Evolutionary conservation across 2,888 invertebrate species (phyloP).

Genomic region (Iselma pallidipennis): DNA sequence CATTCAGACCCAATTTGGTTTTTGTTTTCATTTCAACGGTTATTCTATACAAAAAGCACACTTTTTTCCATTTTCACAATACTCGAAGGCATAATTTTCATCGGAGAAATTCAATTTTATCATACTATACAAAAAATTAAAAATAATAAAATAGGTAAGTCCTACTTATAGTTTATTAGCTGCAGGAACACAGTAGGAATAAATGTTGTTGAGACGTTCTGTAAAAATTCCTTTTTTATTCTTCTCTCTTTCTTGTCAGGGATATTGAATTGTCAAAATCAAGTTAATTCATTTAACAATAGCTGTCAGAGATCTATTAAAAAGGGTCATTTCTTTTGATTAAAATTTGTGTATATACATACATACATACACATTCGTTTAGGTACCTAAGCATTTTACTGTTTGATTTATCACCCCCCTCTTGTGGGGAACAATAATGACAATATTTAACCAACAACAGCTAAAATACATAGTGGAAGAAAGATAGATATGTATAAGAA

Average conservation of each 20-base stretch:
- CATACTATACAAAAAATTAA: too few relatives aligned
- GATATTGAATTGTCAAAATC: not conserved
- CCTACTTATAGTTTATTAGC: too few relatives aligned
- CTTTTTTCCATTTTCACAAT: not conserved
- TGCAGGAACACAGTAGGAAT: too few relatives aligned
- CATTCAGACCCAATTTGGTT: conserved; percentile 42
- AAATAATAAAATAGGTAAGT: too few relatives aligned
- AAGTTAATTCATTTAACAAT: not conserved
- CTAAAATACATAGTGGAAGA: conserved; percentile 20
- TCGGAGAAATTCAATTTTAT: too few relatives aligned
- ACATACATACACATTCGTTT: not conserved
- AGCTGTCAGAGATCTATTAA: not conserved
- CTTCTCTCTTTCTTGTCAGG: not conserved
- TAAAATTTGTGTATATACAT: not conserved
- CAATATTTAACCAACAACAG: conserved; percentile 41
- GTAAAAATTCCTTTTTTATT: too few relatives aligned
- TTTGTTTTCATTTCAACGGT: conserved; percentile 25
- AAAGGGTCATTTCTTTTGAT: not conserved
- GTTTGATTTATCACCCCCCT: not conserved
- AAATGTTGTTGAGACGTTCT: not conserved
- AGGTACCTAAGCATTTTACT: conserved; percentile 2
- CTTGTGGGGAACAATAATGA: conserved; percentile 22
- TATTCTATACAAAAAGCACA: conserved; percentile 11
- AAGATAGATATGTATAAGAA: conserved; percentile 18
- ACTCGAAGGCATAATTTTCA: too few relatives aligned